Conservation (phyloP, 2,888 invertebrate genomes). For the Sepioteuthis lessoniana region DNA sequence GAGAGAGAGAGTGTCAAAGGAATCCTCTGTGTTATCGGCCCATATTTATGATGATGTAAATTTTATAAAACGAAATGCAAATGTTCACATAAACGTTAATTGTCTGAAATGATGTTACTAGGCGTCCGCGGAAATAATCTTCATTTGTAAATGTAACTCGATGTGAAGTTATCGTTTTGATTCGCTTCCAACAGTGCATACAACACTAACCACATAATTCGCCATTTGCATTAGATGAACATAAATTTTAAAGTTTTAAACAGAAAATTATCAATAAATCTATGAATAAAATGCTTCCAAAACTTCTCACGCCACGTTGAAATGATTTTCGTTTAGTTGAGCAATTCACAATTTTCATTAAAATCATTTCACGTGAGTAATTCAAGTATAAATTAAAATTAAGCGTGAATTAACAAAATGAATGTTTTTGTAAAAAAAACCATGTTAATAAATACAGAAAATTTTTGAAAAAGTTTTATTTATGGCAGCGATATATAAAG, state of each 20-base stretch:
- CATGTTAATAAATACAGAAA: no score
- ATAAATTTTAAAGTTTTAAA: not conserved
- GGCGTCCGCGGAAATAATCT: no score
- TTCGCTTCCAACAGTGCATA: not conserved
- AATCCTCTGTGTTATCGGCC: no score
- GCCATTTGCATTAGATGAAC: not conserved
- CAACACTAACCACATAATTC: not conserved
- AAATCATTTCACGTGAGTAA: not conserved
- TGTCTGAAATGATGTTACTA: no score
- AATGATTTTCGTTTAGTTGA: not conserved
- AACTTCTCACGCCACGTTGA: not conserved
- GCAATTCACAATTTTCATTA: not conserved
- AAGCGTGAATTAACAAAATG: not conserved
- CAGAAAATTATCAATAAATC: not conserved
- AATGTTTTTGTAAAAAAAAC: not conserved
- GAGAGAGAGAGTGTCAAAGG: no score
- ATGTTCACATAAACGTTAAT: no score
- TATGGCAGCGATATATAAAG: not conserved
- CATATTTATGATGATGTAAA: no score
- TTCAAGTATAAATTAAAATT: slow-evolving; percentile 5
- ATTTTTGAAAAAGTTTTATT: not conserved
- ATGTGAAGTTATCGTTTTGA: no score
- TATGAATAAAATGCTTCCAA: not conserved
- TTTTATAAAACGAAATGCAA: no score
- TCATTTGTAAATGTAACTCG: no score